These are phyloP conservation scores for Thecophora atra DNA, from an alignment of 2,888 invertebrate genomes.

Conservation along the genomic window DNA sequence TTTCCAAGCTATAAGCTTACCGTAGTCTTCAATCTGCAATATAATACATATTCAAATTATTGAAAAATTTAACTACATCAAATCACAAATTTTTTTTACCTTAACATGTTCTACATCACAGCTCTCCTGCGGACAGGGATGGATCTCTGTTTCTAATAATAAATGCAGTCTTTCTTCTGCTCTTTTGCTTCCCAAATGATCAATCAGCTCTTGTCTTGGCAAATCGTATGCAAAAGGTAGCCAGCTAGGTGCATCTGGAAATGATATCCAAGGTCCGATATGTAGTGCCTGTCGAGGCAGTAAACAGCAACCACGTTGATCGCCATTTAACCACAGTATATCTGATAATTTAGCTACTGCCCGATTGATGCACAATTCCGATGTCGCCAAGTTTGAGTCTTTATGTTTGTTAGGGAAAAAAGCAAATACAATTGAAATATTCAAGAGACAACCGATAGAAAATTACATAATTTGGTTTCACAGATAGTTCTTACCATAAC, in stretches of 20 bases:
- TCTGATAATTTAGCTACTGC: conserved; percentile 63
- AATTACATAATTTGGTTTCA: conserved; percentile 4
- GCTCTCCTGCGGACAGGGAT: conserved; percentile 45
- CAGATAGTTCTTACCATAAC: conserved; percentile 55
- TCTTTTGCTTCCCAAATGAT: conserved; percentile 41
- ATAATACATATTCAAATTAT: background rate
- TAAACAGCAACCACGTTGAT: conserved; percentile 63
- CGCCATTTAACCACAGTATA: conserved; percentile 62
- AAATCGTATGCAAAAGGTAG: conserved; percentile 60
- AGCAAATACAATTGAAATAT: background rate
- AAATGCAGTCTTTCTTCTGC: conserved; percentile 54
- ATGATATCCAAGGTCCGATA: conserved; percentile 68
- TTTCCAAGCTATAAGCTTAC: conserved; percentile 82
- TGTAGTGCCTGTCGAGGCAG: conserved; percentile 66
- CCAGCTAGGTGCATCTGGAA: conserved; percentile 66
- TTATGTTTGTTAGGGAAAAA: no score
- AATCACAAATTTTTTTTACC: no score
- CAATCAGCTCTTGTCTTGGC: conserved; percentile 44
- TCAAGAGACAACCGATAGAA: background rate
- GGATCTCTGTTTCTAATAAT: conserved; percentile 61
- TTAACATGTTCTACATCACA: conserved; percentile 47
- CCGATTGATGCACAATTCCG: conserved; percentile 63
- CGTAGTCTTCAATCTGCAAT: conserved; percentile 80
- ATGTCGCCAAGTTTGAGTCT: conserved; percentile 61
- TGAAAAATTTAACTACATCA: background rate